Percentiles rank a stretch among this genome's conserved stretches.
These are phyloP conservation scores for Nettapus auritus DNA, from an alignment of 2,113 vertebrate species.

Conservation along the genomic window DNA sequence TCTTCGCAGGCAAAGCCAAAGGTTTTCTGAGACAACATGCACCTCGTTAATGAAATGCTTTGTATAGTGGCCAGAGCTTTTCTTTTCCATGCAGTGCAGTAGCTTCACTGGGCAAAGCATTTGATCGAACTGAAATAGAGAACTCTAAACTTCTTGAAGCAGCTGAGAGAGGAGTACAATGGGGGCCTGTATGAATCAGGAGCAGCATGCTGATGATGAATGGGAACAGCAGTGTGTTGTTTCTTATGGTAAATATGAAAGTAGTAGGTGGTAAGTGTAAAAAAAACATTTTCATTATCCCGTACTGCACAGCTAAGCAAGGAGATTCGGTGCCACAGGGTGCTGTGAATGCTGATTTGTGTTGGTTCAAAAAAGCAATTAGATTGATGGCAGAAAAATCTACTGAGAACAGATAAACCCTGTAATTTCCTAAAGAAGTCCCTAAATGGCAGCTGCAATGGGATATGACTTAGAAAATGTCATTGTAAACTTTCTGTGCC, in stretches of 20 bases:
- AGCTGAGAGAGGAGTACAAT: neutral
- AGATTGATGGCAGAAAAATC: neutral
- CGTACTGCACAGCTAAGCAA: neutral
- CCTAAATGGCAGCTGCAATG: neutral
- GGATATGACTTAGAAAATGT: neutral
- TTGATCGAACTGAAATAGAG: neutral
- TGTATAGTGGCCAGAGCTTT: neutral
- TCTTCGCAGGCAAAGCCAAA: neutral
- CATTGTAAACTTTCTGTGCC: neutral
- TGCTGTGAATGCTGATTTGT: neutral
- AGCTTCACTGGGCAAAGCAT: neutral
- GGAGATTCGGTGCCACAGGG: neutral
- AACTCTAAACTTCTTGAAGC: slow-evolving; percentile 19
- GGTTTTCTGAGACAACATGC: neutral
- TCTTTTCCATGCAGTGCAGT: neutral
- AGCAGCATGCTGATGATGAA: slow-evolving; percentile 13
- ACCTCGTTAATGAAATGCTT: neutral
- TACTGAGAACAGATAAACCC: neutral
- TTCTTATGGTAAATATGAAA: slow-evolving; percentile 31
- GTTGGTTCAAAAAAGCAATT: neutral
- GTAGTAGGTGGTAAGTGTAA: slow-evolving; percentile 6
- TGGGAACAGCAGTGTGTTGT: slow-evolving; percentile 4
- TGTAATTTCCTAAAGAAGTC: neutral
- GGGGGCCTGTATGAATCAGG: neutral
- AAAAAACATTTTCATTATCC: neutral